Evolutionary conservation across 1,140 invertebrate genomes (phyloP), one percentile per base, ranked within the genome.

Genomic region (Megathymus violae): DNA sequence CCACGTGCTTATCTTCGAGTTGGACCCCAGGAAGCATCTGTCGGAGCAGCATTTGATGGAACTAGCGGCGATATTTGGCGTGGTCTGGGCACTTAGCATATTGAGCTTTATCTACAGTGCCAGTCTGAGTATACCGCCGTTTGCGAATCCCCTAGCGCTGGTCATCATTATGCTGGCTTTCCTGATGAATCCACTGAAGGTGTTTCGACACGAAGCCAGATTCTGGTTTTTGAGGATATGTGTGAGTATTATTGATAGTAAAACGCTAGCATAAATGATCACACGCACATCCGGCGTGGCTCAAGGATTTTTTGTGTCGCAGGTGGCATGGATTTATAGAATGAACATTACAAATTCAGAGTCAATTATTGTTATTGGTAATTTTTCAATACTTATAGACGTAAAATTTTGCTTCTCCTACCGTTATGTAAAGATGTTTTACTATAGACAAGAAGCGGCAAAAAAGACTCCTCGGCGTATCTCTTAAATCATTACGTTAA

Each of bases 1-100:
- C 93, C 99, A 99, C 88, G 99, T 99, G 0, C 93, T 99, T 0
- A 99, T 99, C 71, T 99, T 99, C 86, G 99, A 99, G 88, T 92
- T 99, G 44, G 98, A 99, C 92, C 99, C 99, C 0, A 92, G 99
- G 52, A 98, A 99, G 91, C 98, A 99, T 93, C 91, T 97, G 0
- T 96, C 98, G 0, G 98, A 99, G 80, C 98, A 99, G 79, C 97
- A 99, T 91, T 92, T 99, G 1, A 98, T 99, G 94, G 98, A 99
- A 91, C 88, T 99, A 67, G 97, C 98, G 0, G 95, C 97, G 0
- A 97, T 99, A 63, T 96, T 99, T 67, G 97, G 98, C 11, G 98
- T 99, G 2, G 93, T 99, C 0, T 99, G 98, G 98, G 96, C 97
- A 0, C 76, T 99, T 0, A 97, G 97, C 85, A 94, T 94, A 67